These are phyloP conservation scores for Leptura quadrifasciata DNA, from an alignment of 2,888 invertebrate species.

Conservation along the genomic window DNA sequence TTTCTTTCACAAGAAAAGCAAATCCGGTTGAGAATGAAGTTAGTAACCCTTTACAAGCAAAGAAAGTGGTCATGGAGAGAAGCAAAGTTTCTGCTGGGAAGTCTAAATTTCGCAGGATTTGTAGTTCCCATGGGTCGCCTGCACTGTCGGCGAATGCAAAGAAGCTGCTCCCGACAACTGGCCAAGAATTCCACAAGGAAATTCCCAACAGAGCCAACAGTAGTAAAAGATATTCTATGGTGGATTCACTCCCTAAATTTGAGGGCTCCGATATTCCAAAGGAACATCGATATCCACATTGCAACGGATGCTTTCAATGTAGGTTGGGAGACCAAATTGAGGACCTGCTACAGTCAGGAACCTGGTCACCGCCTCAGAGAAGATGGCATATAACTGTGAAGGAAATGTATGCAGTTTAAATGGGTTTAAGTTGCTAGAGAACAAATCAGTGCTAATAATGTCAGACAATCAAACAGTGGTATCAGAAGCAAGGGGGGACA, in stretches of 20 bases:
- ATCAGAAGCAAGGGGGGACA: too few species aligned
- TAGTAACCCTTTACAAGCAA: background rate
- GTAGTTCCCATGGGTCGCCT: constrained; percentile 5
- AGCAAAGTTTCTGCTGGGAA: constrained; percentile 7
- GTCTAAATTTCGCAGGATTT: background rate
- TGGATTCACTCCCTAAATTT: background rate
- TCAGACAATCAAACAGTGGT: background rate
- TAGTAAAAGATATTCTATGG: background rate
- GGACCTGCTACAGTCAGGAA: background rate
- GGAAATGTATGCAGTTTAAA: background rate
- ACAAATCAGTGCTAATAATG: background rate
- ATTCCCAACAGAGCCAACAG: background rate
- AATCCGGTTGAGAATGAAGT: background rate
- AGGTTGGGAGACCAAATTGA: background rate
- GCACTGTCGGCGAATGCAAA: background rate
- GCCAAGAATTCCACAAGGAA: background rate
- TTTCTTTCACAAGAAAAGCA: constrained; percentile 25
- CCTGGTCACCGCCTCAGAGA: background rate
- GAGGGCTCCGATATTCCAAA: background rate
- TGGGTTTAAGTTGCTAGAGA: background rate
- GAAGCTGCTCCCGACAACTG: background rate
- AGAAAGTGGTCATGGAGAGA: background rate
- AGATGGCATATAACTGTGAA: background rate
- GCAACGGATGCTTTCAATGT: constrained; percentile 2
- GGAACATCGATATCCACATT: background rate